Conservation (phyloP, 2,888 invertebrate genomes). For the Chorisops tibialis region DNA sequence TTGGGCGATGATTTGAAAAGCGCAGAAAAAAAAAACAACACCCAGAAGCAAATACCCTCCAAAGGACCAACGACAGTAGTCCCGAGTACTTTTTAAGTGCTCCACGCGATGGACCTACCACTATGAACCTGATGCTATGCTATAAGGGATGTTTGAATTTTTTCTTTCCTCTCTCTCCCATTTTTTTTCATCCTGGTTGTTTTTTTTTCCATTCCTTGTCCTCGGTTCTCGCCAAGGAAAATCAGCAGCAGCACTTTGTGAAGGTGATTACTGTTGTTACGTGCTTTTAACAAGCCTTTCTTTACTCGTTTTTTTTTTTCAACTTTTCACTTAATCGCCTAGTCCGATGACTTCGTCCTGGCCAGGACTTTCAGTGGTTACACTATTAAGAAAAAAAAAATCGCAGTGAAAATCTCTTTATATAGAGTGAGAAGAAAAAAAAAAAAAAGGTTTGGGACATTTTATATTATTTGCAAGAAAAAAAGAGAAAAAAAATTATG, state of each 20-base stretch:
- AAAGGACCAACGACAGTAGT: constrained; percentile 5
- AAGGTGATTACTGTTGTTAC: constrained; percentile 16
- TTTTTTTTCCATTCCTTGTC: constrained; percentile 19
- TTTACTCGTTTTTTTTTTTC: too few species aligned
- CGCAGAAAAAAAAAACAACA: constrained; percentile 5
- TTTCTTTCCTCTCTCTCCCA: not conserved
- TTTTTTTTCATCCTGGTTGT: not conserved
- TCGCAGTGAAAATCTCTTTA: not conserved
- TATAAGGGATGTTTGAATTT: not conserved
- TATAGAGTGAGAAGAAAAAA: not conserved
- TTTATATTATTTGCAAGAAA: not conserved
- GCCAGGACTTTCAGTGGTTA: not conserved
- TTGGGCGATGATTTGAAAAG: constrained; percentile 7
- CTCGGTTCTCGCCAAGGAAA: not conserved
- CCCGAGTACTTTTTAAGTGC: constrained; percentile 6
- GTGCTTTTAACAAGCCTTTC: constrained; percentile 11
- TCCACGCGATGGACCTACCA: constrained; percentile 28
- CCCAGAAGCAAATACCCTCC: not conserved
- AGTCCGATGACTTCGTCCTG: too few species aligned
- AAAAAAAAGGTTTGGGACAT: constrained; percentile 2
- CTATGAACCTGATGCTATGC: too few species aligned
- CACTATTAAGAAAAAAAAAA: not conserved
- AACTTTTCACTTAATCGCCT: constrained; percentile 20
- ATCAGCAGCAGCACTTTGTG: not conserved
- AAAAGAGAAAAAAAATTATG: not conserved